A percentile compares a stretch with the other conserved stretches of the same genome.
phyloP scores from a whole-genome alignment of 2,113 vertebrate species.

The Callipepla californica region DNA sequence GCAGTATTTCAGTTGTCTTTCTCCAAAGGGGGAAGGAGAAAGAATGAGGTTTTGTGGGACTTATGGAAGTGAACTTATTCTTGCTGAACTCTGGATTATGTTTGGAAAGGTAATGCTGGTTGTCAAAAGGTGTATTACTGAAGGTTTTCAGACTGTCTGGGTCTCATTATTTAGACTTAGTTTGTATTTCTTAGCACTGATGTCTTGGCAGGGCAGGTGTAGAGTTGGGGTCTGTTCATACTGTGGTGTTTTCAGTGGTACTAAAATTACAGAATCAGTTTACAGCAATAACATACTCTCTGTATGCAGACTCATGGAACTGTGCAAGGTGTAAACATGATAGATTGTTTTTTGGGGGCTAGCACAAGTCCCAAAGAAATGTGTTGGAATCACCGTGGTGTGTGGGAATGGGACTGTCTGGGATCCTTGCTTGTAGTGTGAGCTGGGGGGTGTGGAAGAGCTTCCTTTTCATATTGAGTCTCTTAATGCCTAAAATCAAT shows the following conservation, averaged over 20 bases:
- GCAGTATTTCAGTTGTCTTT: not conserved
- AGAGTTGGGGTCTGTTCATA: not conserved
- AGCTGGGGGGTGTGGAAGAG: not conserved
- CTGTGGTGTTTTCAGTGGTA: not conserved
- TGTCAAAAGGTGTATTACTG: not conserved
- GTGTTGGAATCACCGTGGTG: not conserved
- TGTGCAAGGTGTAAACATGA: not conserved
- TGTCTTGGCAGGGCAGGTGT: not conserved
- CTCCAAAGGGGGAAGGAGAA: not conserved
- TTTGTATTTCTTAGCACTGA: not conserved
- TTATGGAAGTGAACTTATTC: not conserved
- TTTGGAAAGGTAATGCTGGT: not conserved
- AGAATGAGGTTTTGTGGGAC: not conserved
- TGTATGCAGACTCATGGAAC: not conserved
- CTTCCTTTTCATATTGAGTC: not conserved
- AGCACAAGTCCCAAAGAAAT: not conserved
- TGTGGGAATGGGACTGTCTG: not conserved
- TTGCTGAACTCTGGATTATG: not conserved
- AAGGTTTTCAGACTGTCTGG: not conserved
- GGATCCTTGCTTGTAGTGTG: not conserved
- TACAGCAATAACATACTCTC: not conserved
- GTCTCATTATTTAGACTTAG: not conserved
- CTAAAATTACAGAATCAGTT: not conserved
- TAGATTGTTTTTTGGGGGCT: not conserved
- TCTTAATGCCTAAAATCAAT: too few species aligned